Evolutionary conservation across 2,888 invertebrate species (phyloP).

Genomic region (Limulus polyphemus): DNA sequence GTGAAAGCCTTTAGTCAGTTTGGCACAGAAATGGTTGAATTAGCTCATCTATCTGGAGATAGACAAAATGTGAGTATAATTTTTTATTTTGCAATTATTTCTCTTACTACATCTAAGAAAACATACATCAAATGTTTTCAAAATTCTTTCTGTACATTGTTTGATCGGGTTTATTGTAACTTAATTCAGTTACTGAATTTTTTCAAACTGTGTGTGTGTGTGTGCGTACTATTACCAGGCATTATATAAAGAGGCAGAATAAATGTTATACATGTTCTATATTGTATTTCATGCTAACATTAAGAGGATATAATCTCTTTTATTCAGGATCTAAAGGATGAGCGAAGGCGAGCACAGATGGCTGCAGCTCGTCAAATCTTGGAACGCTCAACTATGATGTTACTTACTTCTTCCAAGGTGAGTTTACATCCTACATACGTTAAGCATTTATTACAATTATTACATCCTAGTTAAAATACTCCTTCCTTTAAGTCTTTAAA

Average conservation of each 20-base stretch:
- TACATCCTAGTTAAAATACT: too few species aligned
- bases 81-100: neutral
- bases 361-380: constrained; percentile 87
- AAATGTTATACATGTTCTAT: neutral
- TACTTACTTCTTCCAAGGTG: constrained; percentile 84
- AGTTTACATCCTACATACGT: neutral
- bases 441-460: too few species aligned
- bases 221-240: too few species aligned
- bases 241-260: neutral
- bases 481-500: too few species aligned
- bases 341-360: constrained; percentile 91
- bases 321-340: constrained; percentile 53
- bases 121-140: neutral
- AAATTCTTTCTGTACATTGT: too few species aligned
- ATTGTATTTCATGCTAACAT: neutral
- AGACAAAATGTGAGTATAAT: constrained; percentile 53
- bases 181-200: too few species aligned
- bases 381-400: constrained; percentile 91
- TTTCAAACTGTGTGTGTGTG: too few species aligned
- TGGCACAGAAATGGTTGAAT: constrained; percentile 95
- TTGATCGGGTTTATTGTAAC: neutral
- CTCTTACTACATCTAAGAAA: neutral
- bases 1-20: constrained; percentile 97
- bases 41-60: constrained; percentile 81
- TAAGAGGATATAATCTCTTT: neutral